Base-by-base conservation (phyloP, 2,888 invertebrate species). In the Watsonalla cultraria region DNA sequence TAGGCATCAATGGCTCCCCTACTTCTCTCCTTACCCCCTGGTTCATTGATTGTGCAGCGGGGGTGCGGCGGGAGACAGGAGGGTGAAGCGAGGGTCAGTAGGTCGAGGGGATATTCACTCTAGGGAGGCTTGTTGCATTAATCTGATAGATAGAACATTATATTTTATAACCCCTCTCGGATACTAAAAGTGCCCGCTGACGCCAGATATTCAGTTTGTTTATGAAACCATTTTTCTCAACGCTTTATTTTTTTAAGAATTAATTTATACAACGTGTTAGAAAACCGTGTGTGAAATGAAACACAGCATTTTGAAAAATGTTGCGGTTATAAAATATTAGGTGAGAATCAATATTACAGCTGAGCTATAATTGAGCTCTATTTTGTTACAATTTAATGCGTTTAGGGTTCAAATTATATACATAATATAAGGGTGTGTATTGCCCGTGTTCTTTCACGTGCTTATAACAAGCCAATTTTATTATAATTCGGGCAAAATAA, bases 1-100 rank as follows among this genome's bases (percentile, higher is more conserved):
- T 55, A 64, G 60, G 64, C 66, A 65, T 79, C 72, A 82, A 79
- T 80, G 79, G 72, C 59, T 62, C 66, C 68, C 64, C 56, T 62
- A 24, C 24, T 4, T 24, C 24, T 24, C n/a, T 24, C 24, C 24
- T 24, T 24, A 24, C 58, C 62, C 59, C 66, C 73, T 72, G 74
- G 65, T 80, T 66, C 86, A 88, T 87, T 88, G 88, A 88, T 87
- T 60, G 60, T 70, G 74, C 73, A 70, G 71, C 59, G 68, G 69
- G 68, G 63, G 59, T 49, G 34, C n/a, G 63, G 60, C 60, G 59
- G 59, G 56, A 67, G 69, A 57, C 59, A 54, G 54, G 64, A 61
- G 60, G 72, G 68, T 65, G 59, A 65, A 60, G 57, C 51, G 56
- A 67, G 68, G 84, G 85, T 85, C 83, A 87, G 79, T 84, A 66